Evolutionary conservation across 2,113 vertebrate species (phyloP), one percentile per base, ranked within the genome.

Genomic region (Oreocharis arfaki): DNA sequence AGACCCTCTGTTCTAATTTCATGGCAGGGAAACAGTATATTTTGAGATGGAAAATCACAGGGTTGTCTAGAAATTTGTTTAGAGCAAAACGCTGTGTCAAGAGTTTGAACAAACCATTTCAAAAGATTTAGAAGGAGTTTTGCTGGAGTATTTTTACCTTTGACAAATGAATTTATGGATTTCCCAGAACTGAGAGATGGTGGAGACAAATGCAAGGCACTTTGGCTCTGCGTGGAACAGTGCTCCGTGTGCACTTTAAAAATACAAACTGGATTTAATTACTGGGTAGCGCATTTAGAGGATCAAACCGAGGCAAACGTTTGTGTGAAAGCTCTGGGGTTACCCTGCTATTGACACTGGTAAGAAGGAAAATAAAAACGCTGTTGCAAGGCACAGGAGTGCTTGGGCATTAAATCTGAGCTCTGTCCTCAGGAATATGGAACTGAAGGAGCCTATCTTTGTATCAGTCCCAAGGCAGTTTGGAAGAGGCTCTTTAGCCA

Each of bases 1-100:
- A 97, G 96, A 95, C 95, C 94, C 97, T 97, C 92, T 97, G 95
- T 97, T 98, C 96, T 89, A 90, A 84, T 98, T 98, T 98, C 77
- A 59, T 75, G 85, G 90, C 95, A 70, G 96, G 85, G 92, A 97
- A 97, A 95, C 56, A 79, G 94, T 94, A 61, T 95, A 85, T 97
- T 97, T 97, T 96, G 97, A 94, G 92, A 80, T 94, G 94, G 91
- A 97, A 97, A 98, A 97, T 96, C 83, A 96, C 89, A 90, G 77
- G 86, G 47, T 63, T 74, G 81, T 56, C 84, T 84, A 60, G 53
- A 97, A 97, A 96, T 97, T 97, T 97, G 85, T 98, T 97, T 97
- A 97, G 76, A 96, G 92, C 96, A 94, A 97, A 97, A 96, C 15
- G 73, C 46, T 93, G 46, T 95, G 90, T 96, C 87, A 96, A 95